Percentiles rank a stretch among this genome's conserved stretches.
phyloP scores from a whole-genome alignment of 2,113 vertebrate genomes.

The Tragelaphus strepsiceros region DNA sequence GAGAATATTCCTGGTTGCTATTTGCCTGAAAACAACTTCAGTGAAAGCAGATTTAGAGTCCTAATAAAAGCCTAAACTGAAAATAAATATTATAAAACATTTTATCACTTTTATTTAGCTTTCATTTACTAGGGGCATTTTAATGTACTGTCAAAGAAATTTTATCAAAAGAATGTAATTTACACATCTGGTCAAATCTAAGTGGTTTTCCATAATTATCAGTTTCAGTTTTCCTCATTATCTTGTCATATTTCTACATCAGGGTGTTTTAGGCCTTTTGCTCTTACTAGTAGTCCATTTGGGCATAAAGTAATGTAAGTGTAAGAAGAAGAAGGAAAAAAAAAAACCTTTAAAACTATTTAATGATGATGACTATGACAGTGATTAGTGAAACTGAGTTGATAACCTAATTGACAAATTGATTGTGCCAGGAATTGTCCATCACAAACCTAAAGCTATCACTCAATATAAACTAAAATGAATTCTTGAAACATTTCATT shows the following conservation, averaged over 20 bases:
- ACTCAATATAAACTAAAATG: not conserved
- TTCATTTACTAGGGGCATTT: not conserved
- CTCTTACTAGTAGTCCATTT: not conserved
- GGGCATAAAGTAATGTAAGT: not conserved
- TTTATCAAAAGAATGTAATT: slow-evolving; percentile 13
- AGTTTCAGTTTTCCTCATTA: not conserved
- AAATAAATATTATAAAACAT: not conserved
- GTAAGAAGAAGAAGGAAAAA: not conserved
- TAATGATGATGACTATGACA: not conserved
- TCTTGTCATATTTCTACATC: not conserved
- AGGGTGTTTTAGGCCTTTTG: not conserved
- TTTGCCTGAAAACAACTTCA: not conserved
- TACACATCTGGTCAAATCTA: not conserved
- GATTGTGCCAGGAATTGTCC: not conserved
- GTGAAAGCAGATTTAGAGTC: not conserved
- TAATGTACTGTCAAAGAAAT: not conserved
- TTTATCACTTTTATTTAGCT: not conserved
- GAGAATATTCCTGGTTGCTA: not conserved
- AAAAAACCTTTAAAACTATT: not conserved
- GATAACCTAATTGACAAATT: not conserved
- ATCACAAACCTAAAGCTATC: not conserved
- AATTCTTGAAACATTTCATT: not conserved
- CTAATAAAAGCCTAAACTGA: not conserved
- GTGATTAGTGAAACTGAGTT: not conserved
- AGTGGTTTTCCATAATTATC: not conserved